Percentiles rank a stretch among this genome's conserved stretches.
These are phyloP conservation scores for Dryomyza anilis DNA, from an alignment of 2,888 invertebrate genomes.

Conservation along the genomic window DNA sequence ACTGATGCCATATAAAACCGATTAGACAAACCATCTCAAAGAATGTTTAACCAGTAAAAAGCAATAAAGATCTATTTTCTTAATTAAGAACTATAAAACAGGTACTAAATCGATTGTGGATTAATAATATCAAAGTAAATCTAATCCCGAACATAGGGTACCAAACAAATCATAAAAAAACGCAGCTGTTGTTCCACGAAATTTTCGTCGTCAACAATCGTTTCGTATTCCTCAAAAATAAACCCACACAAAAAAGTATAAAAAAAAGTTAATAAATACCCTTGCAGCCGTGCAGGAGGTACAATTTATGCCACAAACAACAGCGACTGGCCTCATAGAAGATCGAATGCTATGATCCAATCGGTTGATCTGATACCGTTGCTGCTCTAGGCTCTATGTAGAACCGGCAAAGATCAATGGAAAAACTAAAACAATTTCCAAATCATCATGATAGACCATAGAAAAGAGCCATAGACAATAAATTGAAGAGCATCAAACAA, in stretches of 20 bases:
- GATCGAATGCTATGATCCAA: constrained; percentile 2
- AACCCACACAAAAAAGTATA: constrained; percentile 27
- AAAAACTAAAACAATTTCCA: constrained; percentile 30
- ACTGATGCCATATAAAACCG: too few relatives aligned
- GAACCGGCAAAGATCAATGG: constrained; percentile 34
- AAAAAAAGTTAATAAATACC: constrained; percentile 16
- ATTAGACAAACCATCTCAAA: too few relatives aligned
- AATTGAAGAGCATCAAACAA: not conserved
- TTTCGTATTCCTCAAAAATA: constrained; percentile 10
- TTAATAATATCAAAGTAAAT: constrained; percentile 3
- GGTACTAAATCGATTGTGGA: not conserved
- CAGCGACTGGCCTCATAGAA: constrained; percentile 5
- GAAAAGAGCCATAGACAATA: not conserved
- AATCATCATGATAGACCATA: constrained; percentile 27
- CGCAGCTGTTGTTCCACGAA: constrained; percentile 52
- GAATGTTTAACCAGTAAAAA: too few relatives aligned
- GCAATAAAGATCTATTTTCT: too few relatives aligned
- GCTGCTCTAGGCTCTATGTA: constrained; percentile 19
- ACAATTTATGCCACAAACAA: not conserved
- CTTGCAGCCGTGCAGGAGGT: constrained; percentile 18
- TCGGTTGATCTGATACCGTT: constrained; percentile 32
- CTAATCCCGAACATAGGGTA: not conserved
- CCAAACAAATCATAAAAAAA: constrained; percentile 37
- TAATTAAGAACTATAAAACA: constrained; percentile 25
- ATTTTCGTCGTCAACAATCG: constrained; percentile 42